Conservation (phyloP, 2,797 vertebrate genomes). For the Orestias chungarensis region DNA sequence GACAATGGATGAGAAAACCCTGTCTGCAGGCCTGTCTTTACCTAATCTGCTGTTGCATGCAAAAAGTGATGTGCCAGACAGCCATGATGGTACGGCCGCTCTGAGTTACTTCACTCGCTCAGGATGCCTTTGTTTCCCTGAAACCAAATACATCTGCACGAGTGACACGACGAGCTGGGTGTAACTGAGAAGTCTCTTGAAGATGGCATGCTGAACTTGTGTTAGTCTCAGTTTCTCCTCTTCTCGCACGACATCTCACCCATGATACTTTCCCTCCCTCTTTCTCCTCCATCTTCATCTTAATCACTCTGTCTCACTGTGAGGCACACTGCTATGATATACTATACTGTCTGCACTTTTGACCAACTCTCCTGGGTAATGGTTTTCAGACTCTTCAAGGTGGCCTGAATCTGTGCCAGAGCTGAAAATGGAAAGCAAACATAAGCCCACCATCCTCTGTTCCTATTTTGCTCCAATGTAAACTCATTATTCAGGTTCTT, state of each 20-base stretch:
- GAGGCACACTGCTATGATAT: conserved; percentile 65
- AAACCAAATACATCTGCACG: conserved; percentile 70
- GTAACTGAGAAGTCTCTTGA: conserved; percentile 71
- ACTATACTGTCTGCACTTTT: conserved; percentile 75
- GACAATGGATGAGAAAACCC: conserved; percentile 47
- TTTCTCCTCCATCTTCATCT: conserved; percentile 41
- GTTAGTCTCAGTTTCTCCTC: conserved; percentile 63
- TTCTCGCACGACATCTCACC: conserved; percentile 73
- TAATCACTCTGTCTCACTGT: conserved; percentile 54
- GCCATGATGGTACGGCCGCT: conserved; percentile 82
- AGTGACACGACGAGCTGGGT: conserved; percentile 64
- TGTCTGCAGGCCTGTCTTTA: conserved; percentile 51
- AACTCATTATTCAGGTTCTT: conserved; percentile 75
- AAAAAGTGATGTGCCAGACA: conserved; percentile 86
- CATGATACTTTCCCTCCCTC: conserved; percentile 43
- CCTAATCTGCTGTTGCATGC: conserved; percentile 81
- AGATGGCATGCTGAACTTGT: conserved; percentile 63
- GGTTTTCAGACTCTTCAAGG: conserved; percentile 80
- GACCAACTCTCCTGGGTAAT: conserved; percentile 72
- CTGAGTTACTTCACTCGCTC: conserved; percentile 65
- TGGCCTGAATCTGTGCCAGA: conserved; percentile 75
- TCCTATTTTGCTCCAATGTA: conserved; percentile 76
- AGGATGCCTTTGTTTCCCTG: conserved; percentile 71
- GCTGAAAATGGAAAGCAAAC: conserved; percentile 78
- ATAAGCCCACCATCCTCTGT: conserved; percentile 70